Evolutionary conservation across 2,113 vertebrate species (phyloP).

Genomic region (Terrapene triunguis): DNA sequence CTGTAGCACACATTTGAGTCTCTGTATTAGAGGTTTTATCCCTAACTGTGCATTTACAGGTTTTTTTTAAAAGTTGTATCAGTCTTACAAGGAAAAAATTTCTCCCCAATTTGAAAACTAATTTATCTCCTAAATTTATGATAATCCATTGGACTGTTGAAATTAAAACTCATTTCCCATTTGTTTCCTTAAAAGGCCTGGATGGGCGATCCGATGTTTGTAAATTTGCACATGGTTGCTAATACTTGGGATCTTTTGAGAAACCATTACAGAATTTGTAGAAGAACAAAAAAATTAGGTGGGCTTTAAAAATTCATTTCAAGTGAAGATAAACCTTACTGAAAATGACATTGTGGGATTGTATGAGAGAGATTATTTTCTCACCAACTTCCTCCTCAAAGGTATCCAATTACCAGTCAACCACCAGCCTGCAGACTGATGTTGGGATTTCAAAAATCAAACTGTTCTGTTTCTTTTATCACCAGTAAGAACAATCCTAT

Average conservation of each 20-base stretch:
- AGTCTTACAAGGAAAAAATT: background rate
- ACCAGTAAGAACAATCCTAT: rapidly evolving
- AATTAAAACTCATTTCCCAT: background rate
- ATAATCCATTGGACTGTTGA: background rate
- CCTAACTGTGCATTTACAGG: background rate
- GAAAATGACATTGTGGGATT: background rate
- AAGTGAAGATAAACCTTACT: background rate
- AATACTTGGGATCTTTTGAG: background rate
- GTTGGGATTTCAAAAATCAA: background rate
- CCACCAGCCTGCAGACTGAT: background rate
- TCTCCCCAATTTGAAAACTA: background rate
- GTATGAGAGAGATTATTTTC: too few relatives aligned
- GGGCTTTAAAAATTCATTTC: background rate
- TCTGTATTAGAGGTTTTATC: background rate
- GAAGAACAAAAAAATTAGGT: background rate
- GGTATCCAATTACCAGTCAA: background rate
- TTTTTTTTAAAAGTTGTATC: background rate
- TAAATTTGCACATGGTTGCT: background rate
- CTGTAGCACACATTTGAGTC: too few relatives aligned
- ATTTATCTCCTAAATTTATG: background rate
- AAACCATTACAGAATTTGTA: background rate
- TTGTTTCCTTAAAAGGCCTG: background rate
- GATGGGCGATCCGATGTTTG: background rate
- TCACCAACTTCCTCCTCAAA: background rate
- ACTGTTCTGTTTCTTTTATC: background rate